Evolutionary conservation across 2,888 invertebrate genomes (phyloP).

Genomic region (Sinelater perroti): DNA sequence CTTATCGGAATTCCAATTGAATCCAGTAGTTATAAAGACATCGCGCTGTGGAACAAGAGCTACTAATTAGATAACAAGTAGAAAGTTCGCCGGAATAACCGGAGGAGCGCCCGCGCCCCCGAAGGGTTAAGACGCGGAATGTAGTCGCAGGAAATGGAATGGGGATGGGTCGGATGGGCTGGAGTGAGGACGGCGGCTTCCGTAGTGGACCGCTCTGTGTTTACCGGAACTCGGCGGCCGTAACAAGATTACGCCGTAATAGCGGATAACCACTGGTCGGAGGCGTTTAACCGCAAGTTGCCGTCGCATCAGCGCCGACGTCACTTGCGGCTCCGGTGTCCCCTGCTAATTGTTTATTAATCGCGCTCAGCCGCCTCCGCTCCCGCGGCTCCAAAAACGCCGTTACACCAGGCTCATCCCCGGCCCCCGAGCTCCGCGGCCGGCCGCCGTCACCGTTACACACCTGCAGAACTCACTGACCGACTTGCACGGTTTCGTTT

Average conservation of each 20-base stretch:
- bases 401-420: too few species aligned
- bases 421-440: too few species aligned
- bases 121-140: constrained; percentile 36
- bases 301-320: constrained; percentile 49
- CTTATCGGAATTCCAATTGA: constrained; percentile 59
- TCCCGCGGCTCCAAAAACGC: too few species aligned
- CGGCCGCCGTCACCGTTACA: too few species aligned
- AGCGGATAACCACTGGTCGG: constrained; percentile 56
- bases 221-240: constrained; percentile 54
- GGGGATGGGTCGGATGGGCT: constrained; percentile 37
- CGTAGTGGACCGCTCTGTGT: constrained; percentile 48
- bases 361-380: too few species aligned
- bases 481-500: too few species aligned
- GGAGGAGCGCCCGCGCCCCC: constrained; percentile 23
- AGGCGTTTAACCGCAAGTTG: constrained; percentile 56
- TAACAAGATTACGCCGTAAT: constrained; percentile 58
- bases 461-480: neutral
- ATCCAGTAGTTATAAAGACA: constrained; percentile 58
- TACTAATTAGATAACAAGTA: constrained; percentile 58
- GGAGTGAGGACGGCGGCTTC: constrained; percentile 48
- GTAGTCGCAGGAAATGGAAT: constrained; percentile 33
- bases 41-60: constrained; percentile 57
- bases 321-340: constrained; percentile 44
- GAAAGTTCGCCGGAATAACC: constrained; percentile 50
- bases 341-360: constrained; percentile 28